Evolutionary conservation across 1,140 invertebrate genomes (phyloP), one percentile per base, ranked within the genome.

Genomic region (Drosophila arawakana): DNA sequence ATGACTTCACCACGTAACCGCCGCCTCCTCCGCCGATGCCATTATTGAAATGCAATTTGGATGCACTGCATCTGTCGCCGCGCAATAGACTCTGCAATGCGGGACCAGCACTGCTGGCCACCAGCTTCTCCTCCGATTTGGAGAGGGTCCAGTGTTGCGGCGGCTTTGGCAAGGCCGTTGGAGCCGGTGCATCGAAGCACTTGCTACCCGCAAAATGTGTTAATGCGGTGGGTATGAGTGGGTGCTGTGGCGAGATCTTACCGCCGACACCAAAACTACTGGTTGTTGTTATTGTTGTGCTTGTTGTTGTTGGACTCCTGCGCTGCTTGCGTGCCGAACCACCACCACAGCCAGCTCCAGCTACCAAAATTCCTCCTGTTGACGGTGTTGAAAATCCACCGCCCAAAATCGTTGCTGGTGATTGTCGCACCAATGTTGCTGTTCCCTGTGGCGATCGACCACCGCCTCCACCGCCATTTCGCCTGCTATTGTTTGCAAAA

Each of bases 161-260:
- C 55, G 95, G 95, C 81, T 93, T 94, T 62, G 95, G 95, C 73
- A 95, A 85, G 66, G 94, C 93, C 52, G 94, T 93, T 39, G 94
- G 94, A 70, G 94, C 93, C 52, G 95, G 95, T 62, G 94, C 94
- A 67, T 95, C 94, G 58, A 93, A 94, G 79, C 94, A 95, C 78
- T 95, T 95, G 63, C 94, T 94, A 65, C 94, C 94, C 73, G 94
- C 94, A 83, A 95, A 95, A 78, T 93, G 93, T 80, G 91, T 91
- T 66, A 91, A 76, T 49, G 88, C 88, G 82, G 89, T 92, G 78
- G 91, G 91, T 84, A 91, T 82, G 60, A 91, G 81, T 76, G 65
- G 60, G 39, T 83, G 79, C 63, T 80, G 79, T 30, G 91, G 89
- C 71, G 91, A 91, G 30, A 92, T 69, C 47, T 91, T 88, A 34